A percentile compares a stretch with the other conserved stretches of the same genome.
Evolutionary conservation across 2,888 invertebrate genomes (phyloP).

Genomic region (Melieria crassipennis): DNA sequence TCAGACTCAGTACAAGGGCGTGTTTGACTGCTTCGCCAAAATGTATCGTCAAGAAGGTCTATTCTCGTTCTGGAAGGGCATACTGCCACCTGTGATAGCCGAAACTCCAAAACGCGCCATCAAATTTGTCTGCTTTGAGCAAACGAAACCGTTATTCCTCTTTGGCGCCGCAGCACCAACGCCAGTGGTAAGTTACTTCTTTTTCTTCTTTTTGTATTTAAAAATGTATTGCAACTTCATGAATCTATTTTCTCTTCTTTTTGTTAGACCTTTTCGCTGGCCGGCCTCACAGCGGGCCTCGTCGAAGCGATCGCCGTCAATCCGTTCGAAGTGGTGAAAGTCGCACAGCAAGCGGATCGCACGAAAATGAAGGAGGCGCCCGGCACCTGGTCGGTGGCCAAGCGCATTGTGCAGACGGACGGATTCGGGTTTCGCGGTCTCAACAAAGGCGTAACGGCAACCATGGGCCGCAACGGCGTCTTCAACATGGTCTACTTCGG

Average conservation of each 20-base stretch:
- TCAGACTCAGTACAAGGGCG: constrained; percentile 75
- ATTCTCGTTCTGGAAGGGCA: constrained; percentile 91
- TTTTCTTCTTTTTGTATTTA: not conserved
- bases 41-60: constrained; percentile 89
- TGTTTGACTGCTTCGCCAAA: constrained; percentile 87
- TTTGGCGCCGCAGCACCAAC: constrained; percentile 81
- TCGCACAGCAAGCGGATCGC: constrained; percentile 83
- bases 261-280: constrained; percentile 82
- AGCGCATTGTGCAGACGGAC: constrained; percentile 77
- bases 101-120: constrained; percentile 96
- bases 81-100: constrained; percentile 90
- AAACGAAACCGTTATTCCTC: constrained; percentile 86
- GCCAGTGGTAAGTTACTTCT: constrained; percentile 72
- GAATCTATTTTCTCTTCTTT: constrained; percentile 8
- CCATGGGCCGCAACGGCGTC: constrained; percentile 87
- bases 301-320: constrained; percentile 93
- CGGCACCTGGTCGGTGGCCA: constrained; percentile 83
- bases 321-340: constrained; percentile 96
- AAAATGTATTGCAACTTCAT: constrained; percentile 11
- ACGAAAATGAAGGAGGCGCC: constrained; percentile 72
- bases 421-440: constrained; percentile 85
- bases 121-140: constrained; percentile 95
- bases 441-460: constrained; percentile 89
- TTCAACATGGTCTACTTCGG: constrained; percentile 97
- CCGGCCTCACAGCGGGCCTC: constrained; percentile 88